These are phyloP conservation scores for Sardinella longiceps DNA, from an alignment of 2,797 vertebrate genomes.

Conservation along the genomic window DNA sequence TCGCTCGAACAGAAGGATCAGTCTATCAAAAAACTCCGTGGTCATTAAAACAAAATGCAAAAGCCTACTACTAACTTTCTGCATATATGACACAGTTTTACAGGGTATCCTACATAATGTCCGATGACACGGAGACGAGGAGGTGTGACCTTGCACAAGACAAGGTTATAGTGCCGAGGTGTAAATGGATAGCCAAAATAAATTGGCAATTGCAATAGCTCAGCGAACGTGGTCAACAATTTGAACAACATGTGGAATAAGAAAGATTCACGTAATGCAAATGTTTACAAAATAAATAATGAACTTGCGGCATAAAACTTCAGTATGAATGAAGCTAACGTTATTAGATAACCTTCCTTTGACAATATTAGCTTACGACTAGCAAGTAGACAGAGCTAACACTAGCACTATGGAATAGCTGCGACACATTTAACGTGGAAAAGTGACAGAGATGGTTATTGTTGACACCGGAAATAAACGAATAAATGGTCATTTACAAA, in stretches of 20 bases:
- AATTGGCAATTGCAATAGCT: neutral
- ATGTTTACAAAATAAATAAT: neutral
- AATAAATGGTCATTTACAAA: neutral
- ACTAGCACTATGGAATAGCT: neutral
- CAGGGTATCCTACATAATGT: neutral
- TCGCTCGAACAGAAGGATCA: neutral
- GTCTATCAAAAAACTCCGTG: neutral
- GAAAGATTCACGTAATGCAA: neutral
- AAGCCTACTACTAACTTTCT: neutral
- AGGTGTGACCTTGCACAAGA: conserved; percentile 14
- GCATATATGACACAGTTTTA: neutral
- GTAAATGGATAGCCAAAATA: conserved; percentile 7
- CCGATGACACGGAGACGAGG: neutral
- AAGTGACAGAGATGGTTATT: neutral
- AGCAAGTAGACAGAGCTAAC: neutral
- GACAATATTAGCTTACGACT: neutral
- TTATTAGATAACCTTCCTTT: neutral
- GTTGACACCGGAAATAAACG: neutral
- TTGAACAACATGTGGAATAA: neutral
- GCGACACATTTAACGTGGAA: neutral
- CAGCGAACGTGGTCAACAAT: too few species aligned
- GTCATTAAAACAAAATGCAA: neutral
- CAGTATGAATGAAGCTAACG: neutral
- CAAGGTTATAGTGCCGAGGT: conserved; percentile 12
- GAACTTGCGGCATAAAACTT: neutral